Evolutionary conservation across 1,140 invertebrate genomes (phyloP).

Genomic region (Gonatopus flavifemur): DNA sequence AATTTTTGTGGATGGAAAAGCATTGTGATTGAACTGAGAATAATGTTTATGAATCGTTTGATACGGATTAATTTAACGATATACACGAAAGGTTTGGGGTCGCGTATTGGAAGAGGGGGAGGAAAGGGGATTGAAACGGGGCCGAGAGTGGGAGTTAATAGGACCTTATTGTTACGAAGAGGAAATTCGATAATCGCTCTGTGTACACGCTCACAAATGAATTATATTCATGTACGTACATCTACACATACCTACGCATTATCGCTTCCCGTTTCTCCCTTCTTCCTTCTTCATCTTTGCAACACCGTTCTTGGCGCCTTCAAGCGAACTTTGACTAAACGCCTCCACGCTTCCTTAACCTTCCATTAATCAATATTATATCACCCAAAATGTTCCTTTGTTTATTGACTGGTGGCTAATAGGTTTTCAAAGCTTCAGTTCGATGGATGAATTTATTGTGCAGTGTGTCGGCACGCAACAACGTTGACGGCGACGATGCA

Average conservation of each 20-base stretch:
- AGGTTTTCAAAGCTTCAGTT: conserved; percentile 47
- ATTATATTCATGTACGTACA: conserved; percentile 6
- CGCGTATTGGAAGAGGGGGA: conserved; percentile 50
- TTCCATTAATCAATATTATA: conserved; percentile 62
- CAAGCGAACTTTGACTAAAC: conserved; percentile 59
- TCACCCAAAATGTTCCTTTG: conserved; percentile 58
- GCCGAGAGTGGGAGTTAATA: conserved; percentile 58
- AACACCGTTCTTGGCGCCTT: no score
- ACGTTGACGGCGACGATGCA: conserved; percentile 19
- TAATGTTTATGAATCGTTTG: conserved; percentile 56
- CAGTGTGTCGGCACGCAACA: not conserved
- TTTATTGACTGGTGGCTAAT: conserved; percentile 59
- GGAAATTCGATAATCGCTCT: conserved; percentile 61
- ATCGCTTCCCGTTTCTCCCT: conserved; percentile 10
- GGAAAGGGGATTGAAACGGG: conserved; percentile 51
- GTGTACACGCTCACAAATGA: conserved; percentile 47
- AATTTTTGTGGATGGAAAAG: no score
- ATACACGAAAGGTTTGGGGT: no score
- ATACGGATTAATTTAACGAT: conserved; percentile 58
- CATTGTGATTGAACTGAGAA: no score
- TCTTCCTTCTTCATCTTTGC: no score
- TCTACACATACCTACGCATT: no score
- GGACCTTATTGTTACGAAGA: conserved; percentile 58
- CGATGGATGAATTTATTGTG: conserved; percentile 28
- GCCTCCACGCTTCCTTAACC: conserved; percentile 59